Base-by-base conservation (phyloP, 2,888 invertebrate genomes). In the Diadegma fenestrale region DNA sequence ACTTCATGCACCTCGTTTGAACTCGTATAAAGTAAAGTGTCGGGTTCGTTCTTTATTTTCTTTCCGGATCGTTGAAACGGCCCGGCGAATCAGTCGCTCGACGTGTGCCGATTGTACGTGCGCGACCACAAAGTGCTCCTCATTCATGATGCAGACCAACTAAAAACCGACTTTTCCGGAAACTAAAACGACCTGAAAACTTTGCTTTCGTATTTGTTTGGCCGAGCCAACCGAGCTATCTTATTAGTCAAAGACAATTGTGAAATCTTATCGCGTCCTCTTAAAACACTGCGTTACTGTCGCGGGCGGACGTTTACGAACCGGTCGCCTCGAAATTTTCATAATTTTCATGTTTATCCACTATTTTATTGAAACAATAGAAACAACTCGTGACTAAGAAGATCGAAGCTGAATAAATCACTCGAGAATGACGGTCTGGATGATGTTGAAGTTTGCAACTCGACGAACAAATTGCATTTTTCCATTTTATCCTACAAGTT, bases 51-150 rank as follows among this genome's bases (percentile, higher is more conserved):
- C 17, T 82, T 76, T 76, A 76, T 82, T 76, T 76, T 82, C 61
- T 41, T 82, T 66, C 14, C 61, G 71, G 37, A 37, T 73, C 80
- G 66, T 73, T 51, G 76, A 68, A 69, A 76, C 51, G 43, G n/a
- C 63, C 66, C 22, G 45, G 33, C 58, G 64, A 81, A 81, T 81
- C 69, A 71, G 69, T 69, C 63, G 63, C 69, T 30, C 64, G 33
- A 63, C 76, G 76, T 76, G 68, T 61, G 26, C n/a, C 19, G 68
- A 71, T 61, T 41, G 76, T 71, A 82, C 76, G 61, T 71, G 76
- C 61, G 66, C 26, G 76, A 63, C 48, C 22, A 63, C 81, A 22
- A 82, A 82, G 80, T 80, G 51, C 76, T 69, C 51, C 64, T 30
- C 64, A 33, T 78, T 72, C 30, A 76, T 22, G 51, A 61, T 75